Conservation (phyloP, 1,140 invertebrate species). For the Heliconius eleuchia region DNA sequence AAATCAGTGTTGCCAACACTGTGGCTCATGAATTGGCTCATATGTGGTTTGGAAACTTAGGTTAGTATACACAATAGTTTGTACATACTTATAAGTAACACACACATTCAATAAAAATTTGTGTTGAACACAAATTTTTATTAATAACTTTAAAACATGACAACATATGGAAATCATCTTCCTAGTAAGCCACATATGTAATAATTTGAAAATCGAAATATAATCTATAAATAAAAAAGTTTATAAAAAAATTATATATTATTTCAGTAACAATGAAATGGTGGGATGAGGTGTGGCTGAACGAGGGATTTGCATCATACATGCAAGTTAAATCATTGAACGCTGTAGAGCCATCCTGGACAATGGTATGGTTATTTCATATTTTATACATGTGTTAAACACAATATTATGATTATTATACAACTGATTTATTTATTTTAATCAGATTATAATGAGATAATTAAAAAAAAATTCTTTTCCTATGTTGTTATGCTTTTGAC, state of each 20-base stretch:
- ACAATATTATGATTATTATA: no score
- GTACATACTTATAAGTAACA: no score
- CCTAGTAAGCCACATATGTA: no score
- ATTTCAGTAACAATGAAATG: slow-evolving; percentile 92
- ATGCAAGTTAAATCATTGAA: slow-evolving; percentile 91
- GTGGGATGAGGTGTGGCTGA: slow-evolving; percentile 97
- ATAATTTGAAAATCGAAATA: no score
- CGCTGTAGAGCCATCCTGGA: slow-evolving; percentile 89
- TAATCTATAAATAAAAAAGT: neutral
- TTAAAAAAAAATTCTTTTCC: no score
- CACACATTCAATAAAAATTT: no score
- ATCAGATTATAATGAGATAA: no score
- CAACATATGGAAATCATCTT: no score
- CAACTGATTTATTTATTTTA: no score
- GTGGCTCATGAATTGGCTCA: slow-evolving; percentile 96
- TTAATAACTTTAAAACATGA: no score
- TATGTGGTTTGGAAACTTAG: slow-evolving; percentile 95
- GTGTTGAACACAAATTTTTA: no score
- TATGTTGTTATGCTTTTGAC: no score
- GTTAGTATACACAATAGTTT: slow-evolving; percentile 65
- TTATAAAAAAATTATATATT: neutral
- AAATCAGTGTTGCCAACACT: slow-evolving; percentile 89
- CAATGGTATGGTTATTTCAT: slow-evolving; percentile 84
- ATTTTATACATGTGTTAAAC: neutral
- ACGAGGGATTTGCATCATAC: slow-evolving; percentile 95